Base-by-base conservation (phyloP, 2,888 invertebrate species). In the Catonia carolina region DNA sequence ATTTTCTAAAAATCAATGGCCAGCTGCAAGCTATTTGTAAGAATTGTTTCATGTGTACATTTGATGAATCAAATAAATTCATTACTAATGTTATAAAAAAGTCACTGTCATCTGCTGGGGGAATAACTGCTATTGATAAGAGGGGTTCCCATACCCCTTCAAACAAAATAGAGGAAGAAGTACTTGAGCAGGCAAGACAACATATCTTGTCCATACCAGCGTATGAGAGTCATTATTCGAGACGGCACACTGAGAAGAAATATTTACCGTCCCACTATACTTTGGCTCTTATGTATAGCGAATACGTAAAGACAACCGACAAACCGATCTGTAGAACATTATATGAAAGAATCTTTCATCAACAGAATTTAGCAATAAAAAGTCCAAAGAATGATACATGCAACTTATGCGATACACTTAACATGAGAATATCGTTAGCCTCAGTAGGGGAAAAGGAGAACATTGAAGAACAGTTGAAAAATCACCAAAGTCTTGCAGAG, bases 341-440 rank as follows among this genome's bases (percentile, higher is more conserved):
- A 15, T 5, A 37, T 5, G 3, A 8, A 8, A 37, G 3, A 5
- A 37, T 37, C 8, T 37, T 37, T 37, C 37, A 37, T 5, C 14
- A 37, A 37, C 14, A 37, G 8, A 37, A 3, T 15, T 14, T 37
- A 8, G 17, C 14, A 3, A 37, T 37, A 37, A 5, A 37, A 37
- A 37, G 14, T 3, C n/a, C n/a, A n/a, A n/a, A n/a, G n/a, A n/a
- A n/a, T n/a, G n/a, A n/a, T n/a, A n/a, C n/a, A n/a, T n/a, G n/a
- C n/a, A n/a, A n/a, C n/a, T n/a, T n/a, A n/a, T n/a, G n/a, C n/a
- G n/a, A n/a, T n/a, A 33, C 50, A 17, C 47, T 61, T n/a, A 20
- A 48, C n/a, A 53, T 56, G 41, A n/a, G 59, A 55, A 37, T 45
- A 12, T 18, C 48, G 14, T 37, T 48, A 50, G 35, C 33, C 27